Conservation (phyloP, 2,797 vertebrate species). For the Acanthurus tractus region DNA sequence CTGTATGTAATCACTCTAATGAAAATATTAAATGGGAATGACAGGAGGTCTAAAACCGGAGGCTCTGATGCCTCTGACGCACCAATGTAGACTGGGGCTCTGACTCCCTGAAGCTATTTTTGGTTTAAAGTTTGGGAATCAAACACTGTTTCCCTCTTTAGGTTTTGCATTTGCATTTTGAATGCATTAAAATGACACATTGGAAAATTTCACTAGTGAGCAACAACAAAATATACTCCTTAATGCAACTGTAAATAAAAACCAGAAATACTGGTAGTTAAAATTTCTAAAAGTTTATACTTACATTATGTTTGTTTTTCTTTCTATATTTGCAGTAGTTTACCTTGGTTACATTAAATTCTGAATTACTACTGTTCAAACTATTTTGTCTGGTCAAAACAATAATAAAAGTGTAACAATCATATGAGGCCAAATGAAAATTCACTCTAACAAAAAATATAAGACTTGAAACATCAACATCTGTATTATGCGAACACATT, state of each 20-base stretch:
- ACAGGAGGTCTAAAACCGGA: slow-evolving; percentile 66
- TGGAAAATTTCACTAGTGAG: neutral
- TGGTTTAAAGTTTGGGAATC: slow-evolving; percentile 53
- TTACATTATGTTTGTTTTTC: neutral
- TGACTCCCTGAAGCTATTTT: slow-evolving; percentile 61
- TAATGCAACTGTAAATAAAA: neutral
- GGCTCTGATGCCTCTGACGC: slow-evolving; percentile 72
- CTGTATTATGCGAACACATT: neutral
- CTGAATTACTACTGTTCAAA: neutral
- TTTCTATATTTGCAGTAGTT: neutral
- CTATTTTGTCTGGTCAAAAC: neutral
- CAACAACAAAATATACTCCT: neutral
- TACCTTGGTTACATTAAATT: neutral
- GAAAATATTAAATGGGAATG: slow-evolving; percentile 79
- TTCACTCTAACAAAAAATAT: neutral
- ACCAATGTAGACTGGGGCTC: slow-evolving; percentile 48
- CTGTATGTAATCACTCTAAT: slow-evolving; percentile 74
- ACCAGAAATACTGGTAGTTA: neutral
- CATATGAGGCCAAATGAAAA: neutral
- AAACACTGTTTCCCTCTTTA: slow-evolving; percentile 29
- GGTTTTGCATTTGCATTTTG: slow-evolving; percentile 26
- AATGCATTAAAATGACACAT: neutral
- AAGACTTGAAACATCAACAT: neutral
- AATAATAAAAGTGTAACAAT: neutral
- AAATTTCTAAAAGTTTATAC: too few relatives aligned